A percentile compares a stretch with the other conserved stretches of the same genome.
Conservation (phyloP, 2,797 vertebrate genomes). For the Crocodylus rhombifer region DNA sequence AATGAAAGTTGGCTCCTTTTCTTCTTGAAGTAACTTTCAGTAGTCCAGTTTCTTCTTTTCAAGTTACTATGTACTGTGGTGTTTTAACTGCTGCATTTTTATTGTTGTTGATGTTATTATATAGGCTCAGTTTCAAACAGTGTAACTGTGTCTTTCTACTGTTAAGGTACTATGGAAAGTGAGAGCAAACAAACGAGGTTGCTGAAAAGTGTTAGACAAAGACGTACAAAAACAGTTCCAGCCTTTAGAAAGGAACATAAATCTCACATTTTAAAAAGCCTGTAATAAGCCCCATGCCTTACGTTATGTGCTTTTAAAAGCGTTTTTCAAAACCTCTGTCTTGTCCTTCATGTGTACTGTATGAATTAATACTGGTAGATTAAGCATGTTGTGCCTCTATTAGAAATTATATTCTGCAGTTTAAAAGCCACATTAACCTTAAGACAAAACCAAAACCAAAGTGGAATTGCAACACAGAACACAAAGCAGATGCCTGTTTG, state of each 20-base stretch:
- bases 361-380: not conserved
- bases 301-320: slow-evolving; percentile 61
- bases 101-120: slow-evolving; percentile 44
- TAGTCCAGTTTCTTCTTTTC: slow-evolving; percentile 53
- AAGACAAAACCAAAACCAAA: slow-evolving; percentile 23
- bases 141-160: slow-evolving; percentile 68
- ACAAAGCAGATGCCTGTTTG: slow-evolving; percentile 28
- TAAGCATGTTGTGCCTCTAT: slow-evolving; percentile 56
- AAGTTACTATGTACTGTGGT: slow-evolving; percentile 45
- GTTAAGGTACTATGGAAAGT: slow-evolving; percentile 77
- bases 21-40: slow-evolving; percentile 58
- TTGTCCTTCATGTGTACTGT: slow-evolving; percentile 39
- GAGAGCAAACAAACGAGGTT: slow-evolving; percentile 38
- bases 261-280: slow-evolving; percentile 52
- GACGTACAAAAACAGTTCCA: slow-evolving; percentile 22
- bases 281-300: slow-evolving; percentile 76
- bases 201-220: slow-evolving; percentile 11
- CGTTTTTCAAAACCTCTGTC: slow-evolving; percentile 49
- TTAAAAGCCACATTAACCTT: slow-evolving; percentile 11
- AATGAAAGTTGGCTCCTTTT: slow-evolving; percentile 54
- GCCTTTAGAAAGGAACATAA: slow-evolving; percentile 46
- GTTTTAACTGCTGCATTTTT: slow-evolving; percentile 34
- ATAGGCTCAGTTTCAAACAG: slow-evolving; percentile 71
- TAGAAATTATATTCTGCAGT: slow-evolving; percentile 2
- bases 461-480: not conserved